These are phyloP conservation scores for Uropsilus gracilis DNA, from an alignment of 2,113 vertebrate species.

Conservation along the genomic window DNA sequence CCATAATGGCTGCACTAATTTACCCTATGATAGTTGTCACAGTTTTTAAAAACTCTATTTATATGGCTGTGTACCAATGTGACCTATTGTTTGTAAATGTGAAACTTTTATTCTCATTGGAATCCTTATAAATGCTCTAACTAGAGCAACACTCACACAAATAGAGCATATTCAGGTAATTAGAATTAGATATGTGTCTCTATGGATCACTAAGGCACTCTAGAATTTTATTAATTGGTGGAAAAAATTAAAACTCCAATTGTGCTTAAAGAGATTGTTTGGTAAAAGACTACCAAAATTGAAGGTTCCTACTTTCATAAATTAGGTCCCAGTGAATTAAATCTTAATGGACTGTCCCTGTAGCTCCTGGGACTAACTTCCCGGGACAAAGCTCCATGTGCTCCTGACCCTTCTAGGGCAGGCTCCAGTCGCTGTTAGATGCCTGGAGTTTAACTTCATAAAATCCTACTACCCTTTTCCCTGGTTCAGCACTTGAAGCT, in stretches of 20 bases:
- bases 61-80: not conserved
- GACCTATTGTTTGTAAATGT: not conserved
- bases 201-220: not conserved
- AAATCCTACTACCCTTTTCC: not conserved
- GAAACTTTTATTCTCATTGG: not conserved
- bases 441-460: not conserved
- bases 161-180: too few relatives aligned
- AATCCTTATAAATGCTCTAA: conserved; percentile 18
- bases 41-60: conserved; percentile 18
- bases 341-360: not conserved
- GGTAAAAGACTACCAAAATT: not conserved
- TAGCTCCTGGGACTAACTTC: not conserved
- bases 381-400: not conserved
- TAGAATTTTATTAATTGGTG: not conserved
- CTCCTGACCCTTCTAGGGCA: fast-evolving
- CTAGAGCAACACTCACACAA: too few relatives aligned
- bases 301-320: not conserved
- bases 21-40: too few relatives aligned
- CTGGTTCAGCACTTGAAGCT: not conserved
- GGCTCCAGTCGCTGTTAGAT: not conserved
- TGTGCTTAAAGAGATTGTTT: not conserved
- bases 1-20: too few relatives aligned
- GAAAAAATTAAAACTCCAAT: not conserved
- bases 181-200: conserved; percentile 25
- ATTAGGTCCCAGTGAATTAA: not conserved